Conservation (phyloP, 2,888 invertebrate species). For the Torymus texanus region DNA sequence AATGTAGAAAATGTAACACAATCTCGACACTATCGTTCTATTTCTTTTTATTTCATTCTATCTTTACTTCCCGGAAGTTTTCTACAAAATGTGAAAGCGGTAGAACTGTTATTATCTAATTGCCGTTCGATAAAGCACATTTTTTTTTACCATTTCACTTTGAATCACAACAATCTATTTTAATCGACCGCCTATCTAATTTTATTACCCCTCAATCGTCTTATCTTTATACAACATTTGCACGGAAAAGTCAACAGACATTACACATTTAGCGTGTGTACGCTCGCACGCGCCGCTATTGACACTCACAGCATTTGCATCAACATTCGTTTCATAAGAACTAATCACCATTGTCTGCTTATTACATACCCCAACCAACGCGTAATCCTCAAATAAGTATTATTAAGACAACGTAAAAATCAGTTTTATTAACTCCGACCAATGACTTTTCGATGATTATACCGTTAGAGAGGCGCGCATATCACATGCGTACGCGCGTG, state of each 20-base stretch:
- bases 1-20: background rate
- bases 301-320: too few species aligned
- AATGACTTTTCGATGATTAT: background rate
- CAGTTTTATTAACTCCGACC: background rate
- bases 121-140: background rate
- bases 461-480: background rate
- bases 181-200: too few species aligned
- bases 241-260: too few species aligned
- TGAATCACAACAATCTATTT: too few species aligned
- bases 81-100: background rate
- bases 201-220: too few species aligned
- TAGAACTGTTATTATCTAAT: conserved; percentile 1
- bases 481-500: background rate
- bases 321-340: too few species aligned
- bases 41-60: background rate
- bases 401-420: background rate
- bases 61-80: conserved; percentile 23
- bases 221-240: too few species aligned
- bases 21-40: background rate
- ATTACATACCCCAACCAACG: background rate
- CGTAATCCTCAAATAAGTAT: background rate
- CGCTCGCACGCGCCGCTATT: too few species aligned
- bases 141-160: background rate
- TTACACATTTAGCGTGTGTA: too few species aligned
- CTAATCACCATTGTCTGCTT: too few species aligned